phyloP scores from a whole-genome alignment of 2,888 invertebrate species.

The Ceramica pisi region DNA sequence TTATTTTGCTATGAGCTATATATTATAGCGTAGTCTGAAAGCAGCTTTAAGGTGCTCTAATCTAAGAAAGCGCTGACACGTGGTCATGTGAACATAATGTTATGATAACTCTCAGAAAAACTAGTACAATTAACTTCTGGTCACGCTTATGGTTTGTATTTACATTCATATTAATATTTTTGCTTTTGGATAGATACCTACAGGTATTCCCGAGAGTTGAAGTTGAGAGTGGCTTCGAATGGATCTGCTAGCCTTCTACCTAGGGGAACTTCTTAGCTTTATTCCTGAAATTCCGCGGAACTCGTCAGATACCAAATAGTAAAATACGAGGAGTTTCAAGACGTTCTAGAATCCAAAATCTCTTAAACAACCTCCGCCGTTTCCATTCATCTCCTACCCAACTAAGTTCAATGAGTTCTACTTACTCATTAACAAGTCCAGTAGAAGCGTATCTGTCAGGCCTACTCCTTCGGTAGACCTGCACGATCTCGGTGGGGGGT shows the following conservation, averaged over 20 bases:
- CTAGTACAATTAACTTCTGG: slow-evolving; percentile 12
- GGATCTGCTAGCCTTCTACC: neutral
- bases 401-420: slow-evolving; percentile 59
- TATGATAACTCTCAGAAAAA: slow-evolving; percentile 16
- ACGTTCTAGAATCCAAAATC: neutral
- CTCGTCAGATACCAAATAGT: neutral
- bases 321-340: neutral
- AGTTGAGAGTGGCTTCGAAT: neutral
- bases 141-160: slow-evolving; percentile 9
- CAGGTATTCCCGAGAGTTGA: neutral
- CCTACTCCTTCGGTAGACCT: slow-evolving; percentile 93
- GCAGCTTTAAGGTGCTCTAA: slow-evolving; percentile 6
- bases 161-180: slow-evolving; percentile 26
- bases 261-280: neutral
- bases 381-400: neutral
- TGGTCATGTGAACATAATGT: slow-evolving; percentile 15
- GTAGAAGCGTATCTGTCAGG: slow-evolving; percentile 95
- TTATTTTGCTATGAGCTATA: too few relatives aligned
- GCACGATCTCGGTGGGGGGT: slow-evolving; percentile 95
- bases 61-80: slow-evolving; percentile 1
- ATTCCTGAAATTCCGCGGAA: neutral
- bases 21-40: too few relatives aligned
- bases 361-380: neutral
- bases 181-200: slow-evolving; percentile 13
- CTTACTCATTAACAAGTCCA: slow-evolving; percentile 96